Conservation (phyloP, 2,797 vertebrate species). For the Coreius guichenoti region DNA sequence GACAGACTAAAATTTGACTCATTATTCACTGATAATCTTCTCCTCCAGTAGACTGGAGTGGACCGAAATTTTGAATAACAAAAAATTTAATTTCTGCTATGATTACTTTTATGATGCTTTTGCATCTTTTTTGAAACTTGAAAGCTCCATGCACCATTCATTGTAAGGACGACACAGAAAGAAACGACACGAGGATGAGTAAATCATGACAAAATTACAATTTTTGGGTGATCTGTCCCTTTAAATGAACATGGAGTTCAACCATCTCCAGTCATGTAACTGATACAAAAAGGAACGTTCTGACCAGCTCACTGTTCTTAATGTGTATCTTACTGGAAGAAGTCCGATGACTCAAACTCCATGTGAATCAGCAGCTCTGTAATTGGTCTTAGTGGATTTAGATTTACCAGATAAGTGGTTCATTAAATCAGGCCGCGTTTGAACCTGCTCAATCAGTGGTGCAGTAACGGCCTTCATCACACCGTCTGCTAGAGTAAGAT, state of each 20-base stretch:
- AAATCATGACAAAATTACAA: neutral
- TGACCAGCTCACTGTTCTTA: neutral
- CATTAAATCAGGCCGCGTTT: constrained; percentile 54
- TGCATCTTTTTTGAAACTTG: neutral
- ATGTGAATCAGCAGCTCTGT: constrained; percentile 47
- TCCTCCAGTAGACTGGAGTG: too few species aligned
- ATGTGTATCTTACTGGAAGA: neutral
- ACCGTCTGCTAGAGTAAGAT: constrained; percentile 42
- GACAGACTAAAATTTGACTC: too few species aligned
- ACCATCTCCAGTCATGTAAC: neutral
- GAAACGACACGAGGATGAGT: neutral
- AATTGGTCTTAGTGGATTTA: constrained; percentile 56
- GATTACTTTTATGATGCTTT: neutral
- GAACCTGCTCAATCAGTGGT: constrained; percentile 42
- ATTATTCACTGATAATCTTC: too few species aligned
- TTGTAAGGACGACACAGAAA: neutral
- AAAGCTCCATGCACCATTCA: neutral
- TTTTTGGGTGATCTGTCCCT: neutral
- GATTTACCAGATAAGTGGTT: constrained; percentile 55
- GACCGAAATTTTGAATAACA: too few species aligned
- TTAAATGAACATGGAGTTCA: neutral
- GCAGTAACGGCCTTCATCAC: constrained; percentile 52
- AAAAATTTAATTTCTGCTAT: too few species aligned
- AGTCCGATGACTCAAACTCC: constrained; percentile 41
- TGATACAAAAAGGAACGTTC: neutral